Evolutionary conservation across 2,888 invertebrate species (phyloP).

Genomic region (Abscondita cerata): DNA sequence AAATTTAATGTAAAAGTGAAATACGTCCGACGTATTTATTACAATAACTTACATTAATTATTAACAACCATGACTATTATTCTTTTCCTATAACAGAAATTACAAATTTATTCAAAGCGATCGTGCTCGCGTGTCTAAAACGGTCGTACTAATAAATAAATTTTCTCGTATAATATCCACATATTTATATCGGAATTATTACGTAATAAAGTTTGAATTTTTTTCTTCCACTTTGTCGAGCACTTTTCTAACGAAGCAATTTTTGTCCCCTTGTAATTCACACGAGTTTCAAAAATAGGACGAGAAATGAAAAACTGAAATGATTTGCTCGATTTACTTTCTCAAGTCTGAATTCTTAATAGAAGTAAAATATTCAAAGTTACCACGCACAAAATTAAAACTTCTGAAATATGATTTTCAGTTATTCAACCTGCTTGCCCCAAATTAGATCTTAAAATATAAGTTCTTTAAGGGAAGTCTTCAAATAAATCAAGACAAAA

Average conservation of each 20-base stretch:
- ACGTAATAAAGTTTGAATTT: conserved; percentile 12
- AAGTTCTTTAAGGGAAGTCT: conserved; percentile 11
- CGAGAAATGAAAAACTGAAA: conserved; percentile 30
- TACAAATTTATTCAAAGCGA: too few relatives aligned
- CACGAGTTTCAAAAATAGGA: conserved; percentile 17
- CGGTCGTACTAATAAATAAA: too few relatives aligned
- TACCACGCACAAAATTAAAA: conserved; percentile 34
- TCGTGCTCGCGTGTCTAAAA: too few relatives aligned
- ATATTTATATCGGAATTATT: too few relatives aligned
- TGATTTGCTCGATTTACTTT: conserved; percentile 34
- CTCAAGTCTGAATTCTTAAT: conserved; percentile 26
- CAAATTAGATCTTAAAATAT: conserved; percentile 24
- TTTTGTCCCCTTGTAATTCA: conserved; percentile 24
- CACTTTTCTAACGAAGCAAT: conserved; percentile 25
- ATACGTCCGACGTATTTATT: too few relatives aligned
- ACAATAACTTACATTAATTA: too few relatives aligned
- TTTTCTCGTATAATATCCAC: neutral
- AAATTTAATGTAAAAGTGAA: too few relatives aligned
- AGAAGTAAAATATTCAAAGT: conserved; percentile 23
- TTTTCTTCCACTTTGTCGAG: conserved; percentile 19
- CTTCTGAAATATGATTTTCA: conserved; percentile 32
- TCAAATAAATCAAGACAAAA: conserved; percentile 14
- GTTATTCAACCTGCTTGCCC: conserved; percentile 15
- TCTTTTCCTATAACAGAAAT: too few relatives aligned
- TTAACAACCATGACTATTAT: too few relatives aligned